Evolutionary conservation across 2,888 invertebrate genomes (phyloP).

Genomic region (Spilosoma lubricipeda): DNA sequence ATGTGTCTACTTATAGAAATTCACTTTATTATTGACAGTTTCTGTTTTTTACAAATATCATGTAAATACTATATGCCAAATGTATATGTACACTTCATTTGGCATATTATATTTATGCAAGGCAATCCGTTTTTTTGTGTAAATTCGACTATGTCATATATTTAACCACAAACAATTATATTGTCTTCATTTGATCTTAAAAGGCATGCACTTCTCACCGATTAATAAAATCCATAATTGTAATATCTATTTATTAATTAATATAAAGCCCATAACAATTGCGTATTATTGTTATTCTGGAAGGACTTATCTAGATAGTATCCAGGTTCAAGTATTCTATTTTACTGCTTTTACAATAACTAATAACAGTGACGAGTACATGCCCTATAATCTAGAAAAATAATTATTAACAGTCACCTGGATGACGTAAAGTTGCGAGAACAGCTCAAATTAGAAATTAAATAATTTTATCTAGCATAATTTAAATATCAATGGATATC

Average conservation of each 20-base stretch:
- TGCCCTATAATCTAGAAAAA: constrained; percentile 24
- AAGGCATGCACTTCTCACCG: constrained; percentile 7
- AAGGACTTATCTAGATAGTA: neutral
- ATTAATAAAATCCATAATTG: neutral
- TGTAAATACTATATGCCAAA: constrained; percentile 16
- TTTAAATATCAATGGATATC: constrained; percentile 10
- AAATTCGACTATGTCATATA: constrained; percentile 25
- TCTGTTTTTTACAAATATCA: neutral
- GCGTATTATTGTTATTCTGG: neutral
- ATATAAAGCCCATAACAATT: neutral
- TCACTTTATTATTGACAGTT: constrained; percentile 10
- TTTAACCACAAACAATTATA: constrained; percentile 33
- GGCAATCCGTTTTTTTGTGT: constrained; percentile 27
- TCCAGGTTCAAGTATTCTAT: neutral
- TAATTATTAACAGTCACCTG: neutral
- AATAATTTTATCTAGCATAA: constrained; percentile 40
- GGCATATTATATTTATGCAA: too few relatives aligned
- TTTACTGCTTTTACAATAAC: neutral
- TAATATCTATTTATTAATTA: neutral
- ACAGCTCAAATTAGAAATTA: constrained; percentile 46
- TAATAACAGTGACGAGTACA: constrained; percentile 24
- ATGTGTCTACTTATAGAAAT: constrained; percentile 14
- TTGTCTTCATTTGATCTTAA: constrained; percentile 44
- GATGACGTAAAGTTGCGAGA: constrained; percentile 19
- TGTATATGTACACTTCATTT: too few relatives aligned